phyloP scores from a whole-genome alignment of 1,140 invertebrate genomes.

The Zaprionus ornatus region DNA sequence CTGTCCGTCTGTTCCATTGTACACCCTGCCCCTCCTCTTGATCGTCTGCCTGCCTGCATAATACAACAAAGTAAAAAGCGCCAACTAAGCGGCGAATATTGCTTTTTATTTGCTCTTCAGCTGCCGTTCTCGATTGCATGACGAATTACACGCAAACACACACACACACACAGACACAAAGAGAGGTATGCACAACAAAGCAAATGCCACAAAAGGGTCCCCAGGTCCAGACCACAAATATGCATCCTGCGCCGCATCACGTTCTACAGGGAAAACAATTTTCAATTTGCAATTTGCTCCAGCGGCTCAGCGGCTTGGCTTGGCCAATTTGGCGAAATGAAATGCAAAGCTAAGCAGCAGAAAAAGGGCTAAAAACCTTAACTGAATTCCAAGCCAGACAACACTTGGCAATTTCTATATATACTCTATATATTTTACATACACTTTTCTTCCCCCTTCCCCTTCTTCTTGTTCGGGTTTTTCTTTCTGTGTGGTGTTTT shows the following conservation, averaged over 20 bases:
- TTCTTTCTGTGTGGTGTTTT: background rate
- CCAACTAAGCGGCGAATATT: constrained; percentile 69
- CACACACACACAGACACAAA: background rate
- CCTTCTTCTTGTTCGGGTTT: background rate
- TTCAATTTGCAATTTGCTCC: constrained; percentile 47
- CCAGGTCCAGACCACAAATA: constrained; percentile 67
- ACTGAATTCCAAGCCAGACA: constrained; percentile 35
- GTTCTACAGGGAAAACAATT: constrained; percentile 3
- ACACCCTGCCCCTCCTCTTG: too few species aligned
- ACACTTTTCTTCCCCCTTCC: background rate
- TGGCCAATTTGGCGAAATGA: constrained; percentile 65
- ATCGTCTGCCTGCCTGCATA: constrained; percentile 27
- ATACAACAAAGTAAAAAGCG: constrained; percentile 61
- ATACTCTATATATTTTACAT: background rate
- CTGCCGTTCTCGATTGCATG: constrained; percentile 57
- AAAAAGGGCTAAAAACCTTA: constrained; percentile 3
- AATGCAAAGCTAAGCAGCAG: constrained; percentile 65
- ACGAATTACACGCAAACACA: constrained; percentile 62
- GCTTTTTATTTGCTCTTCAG: constrained; percentile 51
- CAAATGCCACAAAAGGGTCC: constrained; percentile 28
- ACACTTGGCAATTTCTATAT: background rate
- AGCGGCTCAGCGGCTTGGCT: background rate
- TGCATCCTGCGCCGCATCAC: constrained; percentile 47
- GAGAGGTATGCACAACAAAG: constrained; percentile 44
- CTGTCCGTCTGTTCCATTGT: background rate